Conservation (phyloP, 2,797 vertebrate genomes). For the Danionella dracula region DNA sequence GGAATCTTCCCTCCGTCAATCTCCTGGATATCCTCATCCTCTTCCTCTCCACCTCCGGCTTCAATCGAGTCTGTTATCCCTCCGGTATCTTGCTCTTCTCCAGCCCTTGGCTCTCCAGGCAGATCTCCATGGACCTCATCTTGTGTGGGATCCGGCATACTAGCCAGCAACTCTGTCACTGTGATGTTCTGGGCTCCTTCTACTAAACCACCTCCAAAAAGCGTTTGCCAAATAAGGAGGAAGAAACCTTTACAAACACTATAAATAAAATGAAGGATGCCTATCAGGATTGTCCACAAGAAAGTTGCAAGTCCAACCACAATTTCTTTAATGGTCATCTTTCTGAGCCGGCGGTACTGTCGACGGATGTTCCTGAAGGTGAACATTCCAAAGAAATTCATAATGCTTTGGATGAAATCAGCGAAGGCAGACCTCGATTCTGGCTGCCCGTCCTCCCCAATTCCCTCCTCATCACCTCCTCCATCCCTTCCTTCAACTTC, state of each 20-base stretch:
- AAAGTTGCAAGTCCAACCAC: constrained; percentile 65
- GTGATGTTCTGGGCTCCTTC: constrained; percentile 90
- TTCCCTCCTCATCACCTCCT: constrained; percentile 65
- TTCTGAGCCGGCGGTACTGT: constrained; percentile 72
- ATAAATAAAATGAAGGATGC: constrained; percentile 72
- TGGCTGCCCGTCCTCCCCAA: constrained; percentile 56
- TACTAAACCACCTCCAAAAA: constrained; percentile 87
- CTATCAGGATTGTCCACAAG: constrained; percentile 70
- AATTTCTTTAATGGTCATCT: constrained; percentile 80
- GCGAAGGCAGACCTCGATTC: constrained; percentile 79
- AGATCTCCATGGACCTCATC: constrained; percentile 88
- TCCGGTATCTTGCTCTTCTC: constrained; percentile 70
- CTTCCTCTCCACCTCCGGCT: constrained; percentile 73
- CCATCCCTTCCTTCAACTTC: constrained; percentile 55
- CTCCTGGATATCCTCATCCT: constrained; percentile 69
- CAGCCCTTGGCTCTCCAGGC: constrained; percentile 62
- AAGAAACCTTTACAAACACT: constrained; percentile 79
- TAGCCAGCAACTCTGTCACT: constrained; percentile 84
- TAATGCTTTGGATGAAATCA: constrained; percentile 67
- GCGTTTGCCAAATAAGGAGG: constrained; percentile 79
- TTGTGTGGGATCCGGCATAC: constrained; percentile 92
- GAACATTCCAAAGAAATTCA: constrained; percentile 69
- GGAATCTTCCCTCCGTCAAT: constrained; percentile 76
- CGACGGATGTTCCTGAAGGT: constrained; percentile 81
- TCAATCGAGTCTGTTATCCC: constrained; percentile 67